phyloP scores from a whole-genome alignment of 2,113 vertebrate species.

The Neotoma lepida region DNA sequence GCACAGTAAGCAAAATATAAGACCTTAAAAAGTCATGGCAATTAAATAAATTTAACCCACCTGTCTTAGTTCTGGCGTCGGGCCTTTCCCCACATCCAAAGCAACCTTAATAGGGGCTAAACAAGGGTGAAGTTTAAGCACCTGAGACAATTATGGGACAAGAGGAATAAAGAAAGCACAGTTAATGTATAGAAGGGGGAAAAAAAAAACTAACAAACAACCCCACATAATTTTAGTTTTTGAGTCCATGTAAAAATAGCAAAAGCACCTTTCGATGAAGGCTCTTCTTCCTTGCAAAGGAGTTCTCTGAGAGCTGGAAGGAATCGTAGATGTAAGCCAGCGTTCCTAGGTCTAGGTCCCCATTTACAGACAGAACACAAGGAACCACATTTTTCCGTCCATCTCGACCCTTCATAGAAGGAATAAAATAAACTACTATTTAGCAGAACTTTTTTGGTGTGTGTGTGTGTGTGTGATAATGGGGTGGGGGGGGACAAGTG shows the following conservation, averaged over 20 bases:
- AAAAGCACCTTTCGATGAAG: conserved; percentile 89
- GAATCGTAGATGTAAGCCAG: conserved; percentile 93
- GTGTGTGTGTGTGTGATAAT: background rate
- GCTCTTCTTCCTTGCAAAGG: conserved; percentile 85
- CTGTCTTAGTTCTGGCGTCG: conserved; percentile 91
- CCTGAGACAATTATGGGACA: conserved; percentile 83
- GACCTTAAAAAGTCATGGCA: background rate
- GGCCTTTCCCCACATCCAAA: conserved; percentile 91
- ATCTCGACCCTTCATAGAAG: conserved; percentile 88
- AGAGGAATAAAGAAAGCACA: background rate
- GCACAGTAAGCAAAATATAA: background rate
- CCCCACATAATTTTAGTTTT: conserved; percentile 27
- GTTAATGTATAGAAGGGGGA: background rate
- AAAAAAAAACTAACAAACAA: background rate
- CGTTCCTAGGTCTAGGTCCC: conserved; percentile 90
- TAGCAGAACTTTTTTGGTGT: background rate
- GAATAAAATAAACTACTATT: conserved; percentile 53
- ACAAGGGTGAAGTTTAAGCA: conserved; percentile 95
- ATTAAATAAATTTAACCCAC: conserved; percentile 81
- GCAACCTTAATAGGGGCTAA: conserved; percentile 95
- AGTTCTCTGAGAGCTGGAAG: conserved; percentile 88
- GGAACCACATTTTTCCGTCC: conserved; percentile 90
- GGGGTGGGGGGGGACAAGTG: background rate
- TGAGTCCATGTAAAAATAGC: background rate
- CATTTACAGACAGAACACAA: conserved; percentile 89